Evolutionary conservation across 1,140 invertebrate genomes (phyloP).

Genomic region (Lepidurus apus): DNA sequence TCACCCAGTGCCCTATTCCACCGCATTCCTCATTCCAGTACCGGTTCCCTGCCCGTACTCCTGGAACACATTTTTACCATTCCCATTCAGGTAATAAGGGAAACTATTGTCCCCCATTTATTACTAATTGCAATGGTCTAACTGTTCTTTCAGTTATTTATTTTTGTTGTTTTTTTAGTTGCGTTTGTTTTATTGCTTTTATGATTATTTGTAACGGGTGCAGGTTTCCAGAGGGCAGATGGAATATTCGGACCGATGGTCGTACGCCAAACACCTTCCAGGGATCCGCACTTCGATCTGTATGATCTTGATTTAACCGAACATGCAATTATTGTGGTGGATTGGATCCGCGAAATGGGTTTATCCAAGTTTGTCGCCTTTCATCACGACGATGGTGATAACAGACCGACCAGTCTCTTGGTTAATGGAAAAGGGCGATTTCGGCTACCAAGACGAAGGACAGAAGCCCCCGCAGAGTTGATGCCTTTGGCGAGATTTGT

Average conservation of each 20-base stretch:
- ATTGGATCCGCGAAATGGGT: slow-evolving; percentile 68
- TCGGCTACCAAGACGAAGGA: slow-evolving; percentile 52
- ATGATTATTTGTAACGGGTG: neutral
- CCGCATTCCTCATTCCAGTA: slow-evolving; percentile 36
- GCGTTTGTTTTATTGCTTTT: neutral
- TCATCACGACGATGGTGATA: slow-evolving; percentile 9
- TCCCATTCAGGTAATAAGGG: slow-evolving; percentile 52
- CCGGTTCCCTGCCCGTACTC: slow-evolving; percentile 47
- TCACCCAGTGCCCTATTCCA: slow-evolving; percentile 34
- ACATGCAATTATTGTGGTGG: slow-evolving; percentile 65
- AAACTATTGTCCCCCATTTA: neutral
- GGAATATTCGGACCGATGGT: slow-evolving; percentile 43
- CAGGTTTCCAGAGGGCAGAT: slow-evolving; percentile 41
- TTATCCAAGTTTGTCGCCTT: slow-evolving; percentile 43
- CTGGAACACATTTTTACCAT: slow-evolving; percentile 57
- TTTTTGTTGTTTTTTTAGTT: neutral
- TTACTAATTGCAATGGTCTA: neutral
- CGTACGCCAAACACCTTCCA: slow-evolving; percentile 38
- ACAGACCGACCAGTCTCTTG: slow-evolving; percentile 48
- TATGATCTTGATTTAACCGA: slow-evolving; percentile 75
- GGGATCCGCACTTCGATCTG: slow-evolving; percentile 53
- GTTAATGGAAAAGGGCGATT: slow-evolving; percentile 66
- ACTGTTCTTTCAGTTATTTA: neutral
- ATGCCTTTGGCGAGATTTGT: slow-evolving; percentile 54
- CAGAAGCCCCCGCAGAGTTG: slow-evolving; percentile 37